These are phyloP conservation scores for Pristionchus japonicus DNA, from an alignment of 2,888 invertebrate genomes.

Conservation along the genomic window DNA sequence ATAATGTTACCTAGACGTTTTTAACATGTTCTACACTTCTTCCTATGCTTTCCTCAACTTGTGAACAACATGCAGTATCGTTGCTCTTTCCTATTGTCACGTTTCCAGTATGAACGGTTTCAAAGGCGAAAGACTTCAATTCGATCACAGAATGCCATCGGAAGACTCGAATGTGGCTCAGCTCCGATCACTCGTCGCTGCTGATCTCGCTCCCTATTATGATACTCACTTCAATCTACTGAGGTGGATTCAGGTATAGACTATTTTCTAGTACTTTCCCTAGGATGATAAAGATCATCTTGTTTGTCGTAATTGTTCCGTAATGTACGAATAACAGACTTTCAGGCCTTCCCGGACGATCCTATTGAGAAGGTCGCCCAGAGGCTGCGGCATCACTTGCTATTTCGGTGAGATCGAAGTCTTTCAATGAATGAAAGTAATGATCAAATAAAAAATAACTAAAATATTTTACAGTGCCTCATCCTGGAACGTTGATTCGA, in stretches of 20 bases:
- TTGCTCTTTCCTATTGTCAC: too few species aligned
- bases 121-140: background rate
- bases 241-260: background rate
- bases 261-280: background rate
- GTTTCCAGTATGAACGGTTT: too few species aligned
- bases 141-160: background rate
- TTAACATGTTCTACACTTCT: too few species aligned
- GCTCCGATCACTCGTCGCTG: background rate
- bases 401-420: background rate
- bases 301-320: background rate
- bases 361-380: background rate
- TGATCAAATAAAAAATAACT: too few species aligned
- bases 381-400: background rate
- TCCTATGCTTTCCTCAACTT: too few species aligned
- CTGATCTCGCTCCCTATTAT: background rate
- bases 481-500: background rate
- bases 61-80: too few species aligned
- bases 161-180: background rate
- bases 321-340: background rate
- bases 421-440: too few species aligned
- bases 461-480: background rate
- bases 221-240: background rate
- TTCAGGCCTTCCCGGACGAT: background rate
- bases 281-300: too few species aligned
- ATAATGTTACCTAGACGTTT: too few species aligned